Base-by-base conservation (phyloP, 2,888 invertebrate species). In the Athalia cordata region DNA sequence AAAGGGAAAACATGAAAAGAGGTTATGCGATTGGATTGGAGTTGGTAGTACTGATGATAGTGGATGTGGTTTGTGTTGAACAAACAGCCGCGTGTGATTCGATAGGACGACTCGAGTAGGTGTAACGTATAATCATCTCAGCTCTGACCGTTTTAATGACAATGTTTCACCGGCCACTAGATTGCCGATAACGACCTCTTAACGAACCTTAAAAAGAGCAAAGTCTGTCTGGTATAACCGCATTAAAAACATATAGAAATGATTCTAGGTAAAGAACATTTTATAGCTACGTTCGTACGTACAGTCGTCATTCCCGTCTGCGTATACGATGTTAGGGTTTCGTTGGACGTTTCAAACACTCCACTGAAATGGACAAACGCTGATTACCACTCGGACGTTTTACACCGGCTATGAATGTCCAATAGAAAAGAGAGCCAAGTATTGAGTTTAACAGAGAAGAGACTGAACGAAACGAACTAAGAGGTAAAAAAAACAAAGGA, bases 121-220 rank as follows among this genome's bases (percentile, higher is more conserved):
- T 74, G 78, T 81, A 79, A 82, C 80, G 80, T 82, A 79, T 80
- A 82, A 82, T 82, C 81, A 82, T 80, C 78, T 66, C 79, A 45
- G 74, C 6, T 43, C 45, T 74, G 47, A n/a, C 77, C 72, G 52
- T 80, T 78, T 77, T 81, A 81, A 82, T 82, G 82, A 80, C 78
- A 80, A 80, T 77, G 80, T 79, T 82, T 79, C 66, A 47, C 47
- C 50, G 75, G 49, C 61, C 75, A 47, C 72, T 65, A 61, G 76
- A 66, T 76, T 65, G 49, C 76, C 59, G 76, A 78, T 61, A 77
- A 76, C 65, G 76, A 78, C 64, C 75, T 72, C 75, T 47, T 75
- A 75, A 75, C 65, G 78, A 64, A 62, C 68, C 77, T 59, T 72
- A 15, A 47, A 72, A 72, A 72, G 15, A 59, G 15, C 59, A 29